A percentile compares a stretch with the other conserved stretches of the same genome.
phyloP scores from a whole-genome alignment of 2,888 invertebrate genomes.

The Marronus borbonicus region DNA sequence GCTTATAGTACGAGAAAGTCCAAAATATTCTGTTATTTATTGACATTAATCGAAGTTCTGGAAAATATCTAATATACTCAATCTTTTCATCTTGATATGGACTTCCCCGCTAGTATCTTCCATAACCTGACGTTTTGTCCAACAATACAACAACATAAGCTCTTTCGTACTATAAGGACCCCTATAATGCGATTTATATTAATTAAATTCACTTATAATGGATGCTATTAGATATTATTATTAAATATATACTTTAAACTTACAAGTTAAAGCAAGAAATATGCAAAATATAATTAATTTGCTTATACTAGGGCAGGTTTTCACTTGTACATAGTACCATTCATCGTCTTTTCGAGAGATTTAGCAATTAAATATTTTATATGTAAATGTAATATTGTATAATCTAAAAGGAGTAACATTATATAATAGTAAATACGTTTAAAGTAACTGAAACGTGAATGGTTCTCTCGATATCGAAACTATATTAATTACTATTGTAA shows the following conservation, averaged over 20 bases:
- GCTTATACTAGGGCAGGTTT: background rate
- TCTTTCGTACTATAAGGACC: background rate
- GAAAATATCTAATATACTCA: too few relatives aligned
- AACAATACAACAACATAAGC: background rate
- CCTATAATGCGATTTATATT: too few relatives aligned
- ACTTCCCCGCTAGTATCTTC: background rate
- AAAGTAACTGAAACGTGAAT: background rate
- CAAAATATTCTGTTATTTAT: background rate
- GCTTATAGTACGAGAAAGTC: too few relatives aligned
- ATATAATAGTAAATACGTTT: background rate
- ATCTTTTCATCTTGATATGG: background rate
- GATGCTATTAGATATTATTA: slow-evolving; percentile 6
- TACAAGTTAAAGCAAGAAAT: background rate
- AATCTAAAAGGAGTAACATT: background rate
- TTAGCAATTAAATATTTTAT: slow-evolving; percentile 10
- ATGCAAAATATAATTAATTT: background rate
- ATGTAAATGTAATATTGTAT: background rate
- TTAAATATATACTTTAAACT: background rate
- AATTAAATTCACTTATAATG: background rate
- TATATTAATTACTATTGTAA: too few relatives aligned
- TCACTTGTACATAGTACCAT: background rate
- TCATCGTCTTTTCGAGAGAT: slow-evolving; percentile 1
- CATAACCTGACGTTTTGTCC: background rate
- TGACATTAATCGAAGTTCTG: background rate
- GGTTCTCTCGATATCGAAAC: too few relatives aligned